These are phyloP conservation scores for Peromyscus californicus DNA, from an alignment of 2,113 vertebrate genomes.

Conservation along the genomic window DNA sequence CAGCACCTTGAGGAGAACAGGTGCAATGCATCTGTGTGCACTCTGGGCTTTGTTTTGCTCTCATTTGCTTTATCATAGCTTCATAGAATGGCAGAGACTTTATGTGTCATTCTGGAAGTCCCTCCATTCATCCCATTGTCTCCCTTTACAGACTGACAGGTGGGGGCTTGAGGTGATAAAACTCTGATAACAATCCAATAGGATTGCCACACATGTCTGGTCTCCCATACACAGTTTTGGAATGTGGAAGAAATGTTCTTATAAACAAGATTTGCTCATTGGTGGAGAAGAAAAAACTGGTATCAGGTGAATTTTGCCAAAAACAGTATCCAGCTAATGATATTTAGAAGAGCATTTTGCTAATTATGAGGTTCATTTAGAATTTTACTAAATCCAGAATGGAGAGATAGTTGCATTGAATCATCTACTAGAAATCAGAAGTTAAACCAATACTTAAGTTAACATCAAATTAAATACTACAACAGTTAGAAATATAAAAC, in stretches of 20 bases:
- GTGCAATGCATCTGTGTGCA: not conserved
- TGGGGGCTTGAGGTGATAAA: not conserved
- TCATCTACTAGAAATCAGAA: not conserved
- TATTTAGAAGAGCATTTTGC: not conserved
- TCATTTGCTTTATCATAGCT: not conserved
- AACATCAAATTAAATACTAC: not conserved
- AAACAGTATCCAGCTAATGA: not conserved
- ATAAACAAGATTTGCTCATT: slow-evolving; percentile 15
- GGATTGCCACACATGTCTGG: not conserved
- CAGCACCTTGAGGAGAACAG: not conserved
- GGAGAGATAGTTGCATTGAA: not conserved
- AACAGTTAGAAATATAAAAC: not conserved
- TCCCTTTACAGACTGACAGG: not conserved
- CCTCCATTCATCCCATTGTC: not conserved
- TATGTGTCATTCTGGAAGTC: not conserved
- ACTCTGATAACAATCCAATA: not conserved
- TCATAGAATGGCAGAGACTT: not conserved
- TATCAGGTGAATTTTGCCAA: not conserved
- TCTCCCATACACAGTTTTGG: not conserved
- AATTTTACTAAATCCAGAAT: slow-evolving; percentile 8
- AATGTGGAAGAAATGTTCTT: not conserved
- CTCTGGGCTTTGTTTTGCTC: not conserved
- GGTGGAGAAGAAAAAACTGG: not conserved
- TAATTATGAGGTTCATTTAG: not conserved
- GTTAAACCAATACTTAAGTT: not conserved